phyloP scores from a whole-genome alignment of 2,797 vertebrate genomes.

The Enteromius fasciolatus region DNA sequence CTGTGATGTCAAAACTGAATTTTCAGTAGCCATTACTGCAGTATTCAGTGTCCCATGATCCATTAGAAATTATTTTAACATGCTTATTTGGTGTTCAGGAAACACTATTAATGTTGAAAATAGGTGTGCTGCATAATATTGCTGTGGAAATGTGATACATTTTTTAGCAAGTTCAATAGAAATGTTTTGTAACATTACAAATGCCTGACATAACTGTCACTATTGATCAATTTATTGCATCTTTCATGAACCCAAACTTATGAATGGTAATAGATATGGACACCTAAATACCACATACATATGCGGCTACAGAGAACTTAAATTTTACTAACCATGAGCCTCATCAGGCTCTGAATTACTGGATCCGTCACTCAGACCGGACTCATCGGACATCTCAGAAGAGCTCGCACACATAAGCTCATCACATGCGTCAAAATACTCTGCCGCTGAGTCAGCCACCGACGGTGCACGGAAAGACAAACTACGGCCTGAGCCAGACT shows the following conservation, averaged over 20 bases:
- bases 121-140: background rate
- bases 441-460: conserved; percentile 83
- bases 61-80: background rate
- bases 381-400: conserved; percentile 84
- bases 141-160: background rate
- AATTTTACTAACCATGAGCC: conserved; percentile 70
- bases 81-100: background rate
- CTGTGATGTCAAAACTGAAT: background rate
- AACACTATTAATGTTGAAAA: background rate
- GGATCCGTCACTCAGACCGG: conserved; percentile 85
- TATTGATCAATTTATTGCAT: background rate
- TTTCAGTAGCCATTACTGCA: background rate
- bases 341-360: conserved; percentile 84
- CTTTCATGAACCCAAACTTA: background rate
- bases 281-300: background rate
- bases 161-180: background rate
- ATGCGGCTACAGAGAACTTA: background rate
- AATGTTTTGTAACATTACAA: background rate
- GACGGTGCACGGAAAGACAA: conserved; percentile 79
- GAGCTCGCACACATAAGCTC: conserved; percentile 84
- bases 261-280: background rate
- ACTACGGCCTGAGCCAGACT: conserved; percentile 63
- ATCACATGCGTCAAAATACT: conserved; percentile 91
- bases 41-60: background rate
- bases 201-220: background rate